A percentile compares a stretch with the other conserved stretches of the same genome.
These are phyloP conservation scores for Phalera bucephala DNA, from an alignment of 2,888 invertebrate species.

Conservation along the genomic window DNA sequence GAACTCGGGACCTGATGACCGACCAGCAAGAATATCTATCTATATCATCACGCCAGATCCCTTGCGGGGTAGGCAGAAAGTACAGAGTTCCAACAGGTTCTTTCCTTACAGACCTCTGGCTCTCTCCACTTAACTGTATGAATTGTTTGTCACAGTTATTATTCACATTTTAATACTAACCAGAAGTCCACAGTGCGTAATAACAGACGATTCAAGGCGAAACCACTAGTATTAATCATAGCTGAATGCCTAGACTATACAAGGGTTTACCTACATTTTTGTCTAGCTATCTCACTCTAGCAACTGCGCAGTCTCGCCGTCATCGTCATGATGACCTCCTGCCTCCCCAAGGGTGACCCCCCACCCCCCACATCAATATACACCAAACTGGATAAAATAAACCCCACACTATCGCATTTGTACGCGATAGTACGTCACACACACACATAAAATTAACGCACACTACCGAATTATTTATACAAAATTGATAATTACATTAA, in stretches of 20 bases:
- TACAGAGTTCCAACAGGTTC: too few species aligned
- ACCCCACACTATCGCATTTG: conserved; percentile 37
- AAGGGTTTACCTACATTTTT: conserved; percentile 44
- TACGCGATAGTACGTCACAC: conserved; percentile 17
- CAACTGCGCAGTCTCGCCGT: conserved; percentile 71
- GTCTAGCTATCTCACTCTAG: conserved; percentile 51
- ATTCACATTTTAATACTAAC: too few species aligned
- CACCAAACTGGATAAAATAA: conserved; percentile 71
- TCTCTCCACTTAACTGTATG: too few species aligned
- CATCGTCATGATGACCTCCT: conserved; percentile 65
- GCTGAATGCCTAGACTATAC: conserved; percentile 38
- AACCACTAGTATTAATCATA: conserved; percentile 56
- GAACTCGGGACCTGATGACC: too few species aligned
- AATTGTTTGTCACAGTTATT: too few species aligned
- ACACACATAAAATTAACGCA: conserved; percentile 20
- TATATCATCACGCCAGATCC: too few species aligned
- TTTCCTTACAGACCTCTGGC: too few species aligned
- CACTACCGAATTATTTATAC: conserved; percentile 53
- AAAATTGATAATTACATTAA: conserved; percentile 79
- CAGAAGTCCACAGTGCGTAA: conserved; percentile 16
- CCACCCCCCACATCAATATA: conserved; percentile 61
- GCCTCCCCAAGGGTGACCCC: conserved; percentile 27
- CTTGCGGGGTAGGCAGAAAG: too few species aligned
- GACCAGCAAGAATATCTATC: too few species aligned
- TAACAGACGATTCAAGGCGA: conserved; percentile 41